Percentiles rank a stretch among this genome's conserved stretches.
Conservation (phyloP, 2,797 vertebrate genomes). For the Catharus ustulatus region DNA sequence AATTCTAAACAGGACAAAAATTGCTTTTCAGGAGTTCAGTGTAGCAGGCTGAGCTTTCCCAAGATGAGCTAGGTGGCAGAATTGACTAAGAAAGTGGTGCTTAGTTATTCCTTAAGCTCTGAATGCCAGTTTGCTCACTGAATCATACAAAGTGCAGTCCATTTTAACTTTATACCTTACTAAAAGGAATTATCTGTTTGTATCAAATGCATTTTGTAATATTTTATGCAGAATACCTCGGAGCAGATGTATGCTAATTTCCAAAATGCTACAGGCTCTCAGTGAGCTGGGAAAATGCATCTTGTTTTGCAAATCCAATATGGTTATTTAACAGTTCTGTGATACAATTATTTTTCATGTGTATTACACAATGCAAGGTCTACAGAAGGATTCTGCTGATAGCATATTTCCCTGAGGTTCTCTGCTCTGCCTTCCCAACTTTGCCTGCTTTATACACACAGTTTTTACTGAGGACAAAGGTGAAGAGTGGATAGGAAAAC, state of each 20-base stretch:
- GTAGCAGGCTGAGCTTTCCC: neutral
- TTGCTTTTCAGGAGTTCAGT: neutral
- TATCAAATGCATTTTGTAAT: slow-evolving; percentile 26
- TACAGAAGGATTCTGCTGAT: slow-evolving; percentile 45
- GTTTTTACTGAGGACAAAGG: slow-evolving; percentile 24
- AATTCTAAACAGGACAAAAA: neutral
- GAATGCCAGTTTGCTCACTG: neutral
- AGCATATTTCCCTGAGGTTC: slow-evolving; percentile 33
- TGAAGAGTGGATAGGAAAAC: slow-evolving; percentile 26
- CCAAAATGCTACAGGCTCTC: slow-evolving; percentile 1
- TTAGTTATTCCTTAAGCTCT: neutral
- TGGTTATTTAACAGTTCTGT: slow-evolving; percentile 50
- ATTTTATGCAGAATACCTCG: slow-evolving; percentile 45
- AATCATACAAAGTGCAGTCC: neutral
- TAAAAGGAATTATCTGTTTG: slow-evolving; percentile 36
- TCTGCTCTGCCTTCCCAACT: slow-evolving; percentile 14
- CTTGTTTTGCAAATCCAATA: slow-evolving; percentile 45
- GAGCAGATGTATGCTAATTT: slow-evolving; percentile 51
- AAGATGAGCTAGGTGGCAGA: slow-evolving; percentile 50
- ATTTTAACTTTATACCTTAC: slow-evolving; percentile 6
- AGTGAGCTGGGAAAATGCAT: slow-evolving; percentile 1
- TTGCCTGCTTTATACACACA: neutral
- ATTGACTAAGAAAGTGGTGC: slow-evolving; percentile 48
- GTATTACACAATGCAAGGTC: neutral
- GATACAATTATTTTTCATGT: slow-evolving; percentile 48